Evolutionary conservation across 2,888 invertebrate genomes (phyloP).

Genomic region (Cheilosia pagana): DNA sequence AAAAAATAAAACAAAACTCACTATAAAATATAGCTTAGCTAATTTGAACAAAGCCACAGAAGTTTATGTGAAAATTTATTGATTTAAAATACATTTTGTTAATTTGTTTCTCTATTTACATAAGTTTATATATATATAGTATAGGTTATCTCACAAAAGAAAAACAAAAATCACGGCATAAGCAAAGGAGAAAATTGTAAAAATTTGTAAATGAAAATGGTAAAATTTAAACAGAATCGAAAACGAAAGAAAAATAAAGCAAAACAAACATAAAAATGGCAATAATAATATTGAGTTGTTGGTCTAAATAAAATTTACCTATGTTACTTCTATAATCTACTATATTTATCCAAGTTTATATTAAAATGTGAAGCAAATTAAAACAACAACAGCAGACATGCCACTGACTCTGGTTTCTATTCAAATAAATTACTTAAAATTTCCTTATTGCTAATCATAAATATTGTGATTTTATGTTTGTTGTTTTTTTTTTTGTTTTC

Average conservation of each 20-base stretch:
- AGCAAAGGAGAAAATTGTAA: background rate
- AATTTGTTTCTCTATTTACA: constrained; percentile 63
- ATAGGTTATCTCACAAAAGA: constrained; percentile 10
- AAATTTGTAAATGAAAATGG: constrained; percentile 9
- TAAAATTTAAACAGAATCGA: background rate
- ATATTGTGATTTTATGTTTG: constrained; percentile 49
- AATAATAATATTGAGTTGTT: constrained; percentile 37
- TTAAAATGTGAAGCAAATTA: constrained; percentile 41
- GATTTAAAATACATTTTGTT: constrained; percentile 63
- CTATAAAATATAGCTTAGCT: constrained; percentile 63
- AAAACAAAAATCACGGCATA: constrained; percentile 21
- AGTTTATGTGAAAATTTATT: constrained; percentile 62
- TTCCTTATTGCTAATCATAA: constrained; percentile 55
- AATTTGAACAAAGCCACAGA: constrained; percentile 56
- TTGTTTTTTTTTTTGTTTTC: constrained; percentile 10
- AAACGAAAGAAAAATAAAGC: background rate
- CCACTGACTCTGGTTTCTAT: background rate
- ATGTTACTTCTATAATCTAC: constrained; percentile 37
- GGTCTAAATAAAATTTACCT: constrained; percentile 66
- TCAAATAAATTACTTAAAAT: constrained; percentile 68
- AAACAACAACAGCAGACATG: constrained; percentile 21
- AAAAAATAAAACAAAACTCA: constrained; percentile 29
- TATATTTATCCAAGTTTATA: constrained; percentile 23
- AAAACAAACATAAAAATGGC: constrained; percentile 30
- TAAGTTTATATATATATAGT: constrained; percentile 27